Evolutionary conservation across 2,888 invertebrate genomes (phyloP), one percentile per base, ranked within the genome.

Genomic region (Dryobotodes eremita): DNA sequence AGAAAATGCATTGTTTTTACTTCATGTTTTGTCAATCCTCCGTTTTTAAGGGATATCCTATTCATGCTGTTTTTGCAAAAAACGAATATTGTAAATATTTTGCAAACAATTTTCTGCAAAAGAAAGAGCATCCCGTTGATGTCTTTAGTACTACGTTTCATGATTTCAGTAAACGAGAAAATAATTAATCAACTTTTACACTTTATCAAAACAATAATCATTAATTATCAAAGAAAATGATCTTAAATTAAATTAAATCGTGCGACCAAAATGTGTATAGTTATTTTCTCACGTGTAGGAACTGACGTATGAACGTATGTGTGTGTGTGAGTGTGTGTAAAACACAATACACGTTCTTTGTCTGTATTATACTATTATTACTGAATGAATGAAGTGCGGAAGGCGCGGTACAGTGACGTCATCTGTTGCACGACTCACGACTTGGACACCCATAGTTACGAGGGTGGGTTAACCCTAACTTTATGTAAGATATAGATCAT

Each of bases 361-460:
- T 75, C 72, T 66, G 81, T 73, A 61, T 80, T 76, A 23, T 80
- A 77, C 70, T 86, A 88, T 83, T 85, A 85, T 80, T 89, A 84
- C 71, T 78, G 82, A 84, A 91, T 92, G 92, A 92, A 92, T 92
- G 92, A 90, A 91, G 84, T 91, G 85, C 92, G 92, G 91, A 92
- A 90, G 90, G 84, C 80, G 75, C 61, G 73, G n/a, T 26, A 10
- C 0, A 0, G 46, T 90, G 86, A 89, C 92, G 91, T 91, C 90
- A 92, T 85, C 64, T 42, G 11, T 13, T 59, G 53, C 84, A 90
- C 87, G 86, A 82, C 77, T 79, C 82, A 86, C 79, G 77, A 79
- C 68, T 73, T 65, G 72, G 75, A 71, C 62, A 42, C 66, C 72
- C 59, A 76, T 70, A 57, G 42, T 36, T 68, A 76, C 69, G 68